These are phyloP conservation scores for Mesocricetus auratus DNA, from an alignment of 2,113 vertebrate species.

Conservation along the genomic window DNA sequence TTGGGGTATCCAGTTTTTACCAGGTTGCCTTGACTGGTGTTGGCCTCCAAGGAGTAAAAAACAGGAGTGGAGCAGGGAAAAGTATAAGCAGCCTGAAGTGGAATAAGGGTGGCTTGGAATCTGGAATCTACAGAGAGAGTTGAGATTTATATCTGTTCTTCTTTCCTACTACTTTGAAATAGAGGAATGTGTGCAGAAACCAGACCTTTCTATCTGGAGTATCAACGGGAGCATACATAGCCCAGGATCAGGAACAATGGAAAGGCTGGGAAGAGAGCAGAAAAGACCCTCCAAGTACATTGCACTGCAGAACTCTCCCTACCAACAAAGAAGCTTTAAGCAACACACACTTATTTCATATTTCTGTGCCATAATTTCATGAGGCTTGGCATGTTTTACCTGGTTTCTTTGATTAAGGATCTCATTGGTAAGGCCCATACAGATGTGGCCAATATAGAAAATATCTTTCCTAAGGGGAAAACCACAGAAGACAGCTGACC, in stretches of 20 bases:
- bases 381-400: neutral
- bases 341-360: neutral
- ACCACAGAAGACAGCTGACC: no score
- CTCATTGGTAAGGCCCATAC: no score
- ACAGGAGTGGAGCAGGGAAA: neutral
- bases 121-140: neutral
- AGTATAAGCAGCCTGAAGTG: neutral
- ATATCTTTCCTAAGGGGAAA: neutral
- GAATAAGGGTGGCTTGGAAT: neutral
- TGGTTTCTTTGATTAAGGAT: neutral
- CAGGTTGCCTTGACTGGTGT: neutral
- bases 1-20: neutral
- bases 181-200: neutral
- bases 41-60: neutral
- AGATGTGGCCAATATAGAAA: neutral
- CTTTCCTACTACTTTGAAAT: neutral
- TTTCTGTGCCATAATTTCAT: neutral
- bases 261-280: neutral
- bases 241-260: neutral
- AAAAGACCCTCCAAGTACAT: neutral
- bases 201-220: neutral
- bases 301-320: neutral
- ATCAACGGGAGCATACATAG: neutral
- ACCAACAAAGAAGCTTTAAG: neutral
- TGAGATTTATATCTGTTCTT: neutral